A percentile compares a stretch with the other conserved stretches of the same genome.
phyloP scores from a whole-genome alignment of 2,888 invertebrate species.

The Phragmatobia fuliginosa region DNA sequence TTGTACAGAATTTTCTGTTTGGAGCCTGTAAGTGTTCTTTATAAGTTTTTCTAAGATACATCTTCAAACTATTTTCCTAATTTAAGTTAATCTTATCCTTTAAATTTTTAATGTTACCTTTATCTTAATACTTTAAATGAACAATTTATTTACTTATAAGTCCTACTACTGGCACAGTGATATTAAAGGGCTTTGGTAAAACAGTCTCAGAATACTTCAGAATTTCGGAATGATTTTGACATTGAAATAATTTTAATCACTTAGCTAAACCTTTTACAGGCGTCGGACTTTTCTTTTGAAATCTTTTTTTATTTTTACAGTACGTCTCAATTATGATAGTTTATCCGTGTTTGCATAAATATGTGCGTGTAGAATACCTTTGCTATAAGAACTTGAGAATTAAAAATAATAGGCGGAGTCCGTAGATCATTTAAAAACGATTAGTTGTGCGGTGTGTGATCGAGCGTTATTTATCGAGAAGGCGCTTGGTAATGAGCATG shows the following conservation, averaged over 20 bases:
- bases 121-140: too few species aligned
- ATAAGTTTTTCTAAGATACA: conserved; percentile 31
- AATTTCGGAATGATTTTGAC: conserved; percentile 27
- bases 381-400: background rate
- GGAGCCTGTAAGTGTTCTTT: conserved; percentile 31
- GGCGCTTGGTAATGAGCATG: background rate
- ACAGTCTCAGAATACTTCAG: too few species aligned
- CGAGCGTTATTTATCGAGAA: background rate
- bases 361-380: background rate
- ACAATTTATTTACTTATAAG: too few species aligned
- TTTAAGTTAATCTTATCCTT: too few species aligned
- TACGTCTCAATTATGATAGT: background rate
- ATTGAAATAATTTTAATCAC: conserved; percentile 25
- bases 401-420: background rate
- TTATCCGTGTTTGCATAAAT: background rate
- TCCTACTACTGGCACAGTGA: too few species aligned
- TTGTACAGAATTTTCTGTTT: too few species aligned
- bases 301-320: background rate
- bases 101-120: too few species aligned
- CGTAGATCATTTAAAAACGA: background rate
- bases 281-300: background rate
- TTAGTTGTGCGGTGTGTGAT: background rate
- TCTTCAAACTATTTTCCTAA: too few species aligned
- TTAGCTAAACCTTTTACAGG: too few species aligned
- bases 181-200: too few species aligned